Evolutionary conservation across 92 coral and sea anemone genomes (phyloP).

Genomic region (Parazoanthus darwini): DNA sequence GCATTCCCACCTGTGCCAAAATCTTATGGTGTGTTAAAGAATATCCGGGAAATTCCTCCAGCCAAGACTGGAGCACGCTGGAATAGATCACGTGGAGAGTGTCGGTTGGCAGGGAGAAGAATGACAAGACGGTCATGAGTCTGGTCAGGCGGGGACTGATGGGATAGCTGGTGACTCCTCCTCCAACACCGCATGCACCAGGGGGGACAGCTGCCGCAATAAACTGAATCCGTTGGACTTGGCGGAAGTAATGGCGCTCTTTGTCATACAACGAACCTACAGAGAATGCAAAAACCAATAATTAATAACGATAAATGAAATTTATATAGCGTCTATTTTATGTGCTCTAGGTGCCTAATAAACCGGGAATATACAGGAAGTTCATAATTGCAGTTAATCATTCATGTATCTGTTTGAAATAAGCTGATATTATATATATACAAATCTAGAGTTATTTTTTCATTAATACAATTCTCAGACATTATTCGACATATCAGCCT

Average conservation of each 20-base stretch:
- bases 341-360: no score
- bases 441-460: no score
- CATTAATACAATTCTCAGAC: no score
- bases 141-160: constrained; percentile 87
- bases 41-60: constrained; percentile 96
- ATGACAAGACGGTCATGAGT: constrained; percentile 89
- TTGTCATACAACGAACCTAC: constrained; percentile 87
- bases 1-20: constrained; percentile 68
- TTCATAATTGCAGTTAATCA: no score
- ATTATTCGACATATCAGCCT: no score
- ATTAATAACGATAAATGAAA: no score
- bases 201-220: constrained; percentile 95
- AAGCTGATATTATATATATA: no score
- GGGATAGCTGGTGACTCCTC: constrained; percentile 83
- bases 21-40: constrained; percentile 85
- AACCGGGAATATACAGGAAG: no score
- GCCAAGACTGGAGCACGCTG: constrained; percentile 78
- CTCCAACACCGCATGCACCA: constrained; percentile 76
- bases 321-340: no score
- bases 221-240: constrained; percentile 76
- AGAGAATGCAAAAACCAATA: neutral
- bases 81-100: constrained; percentile 85
- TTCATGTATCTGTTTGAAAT: no score
- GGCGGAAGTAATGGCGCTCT: constrained; percentile 68
- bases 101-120: constrained; percentile 69